Evolutionary conservation across 2,797 vertebrate species (phyloP).

Genomic region (Molossus alvarezi): DNA sequence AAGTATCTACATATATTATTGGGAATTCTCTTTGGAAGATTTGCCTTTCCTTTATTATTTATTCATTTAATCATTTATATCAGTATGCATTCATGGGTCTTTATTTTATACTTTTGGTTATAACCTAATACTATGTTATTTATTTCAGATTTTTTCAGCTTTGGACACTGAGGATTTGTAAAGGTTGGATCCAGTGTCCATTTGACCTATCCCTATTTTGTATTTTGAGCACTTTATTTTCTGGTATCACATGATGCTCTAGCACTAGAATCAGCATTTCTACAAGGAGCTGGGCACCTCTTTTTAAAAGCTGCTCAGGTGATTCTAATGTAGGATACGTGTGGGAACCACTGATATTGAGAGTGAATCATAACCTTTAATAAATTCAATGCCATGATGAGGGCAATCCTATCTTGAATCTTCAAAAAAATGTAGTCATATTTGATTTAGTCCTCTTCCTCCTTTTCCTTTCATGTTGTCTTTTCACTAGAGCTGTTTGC

Average conservation of each 20-base stretch:
- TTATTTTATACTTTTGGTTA: constrained; percentile 34
- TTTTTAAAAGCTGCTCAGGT: background rate
- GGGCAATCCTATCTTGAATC: too few relatives aligned
- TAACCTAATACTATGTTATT: background rate
- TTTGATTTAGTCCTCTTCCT: constrained; percentile 40
- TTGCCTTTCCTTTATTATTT: background rate
- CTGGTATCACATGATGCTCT: background rate
- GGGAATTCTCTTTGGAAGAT: constrained; percentile 3
- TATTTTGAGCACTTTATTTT: constrained; percentile 46
- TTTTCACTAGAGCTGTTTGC: constrained; percentile 34
- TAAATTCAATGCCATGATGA: background rate
- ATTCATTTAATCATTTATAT: constrained; percentile 15
- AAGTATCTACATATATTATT: background rate
- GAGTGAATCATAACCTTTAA: background rate
- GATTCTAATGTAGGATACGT: constrained; percentile 12
- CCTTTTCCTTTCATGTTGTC: background rate
- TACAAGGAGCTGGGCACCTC: background rate
- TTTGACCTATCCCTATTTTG: background rate
- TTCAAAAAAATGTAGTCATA: background rate
- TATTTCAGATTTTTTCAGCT: constrained; percentile 8
- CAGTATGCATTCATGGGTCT: background rate
- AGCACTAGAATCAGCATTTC: constrained; percentile 49
- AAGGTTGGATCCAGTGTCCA: background rate
- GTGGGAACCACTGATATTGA: background rate
- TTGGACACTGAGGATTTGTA: background rate